Conservation (phyloP, 2,888 invertebrate species). For the Drosophila multiciliata region DNA sequence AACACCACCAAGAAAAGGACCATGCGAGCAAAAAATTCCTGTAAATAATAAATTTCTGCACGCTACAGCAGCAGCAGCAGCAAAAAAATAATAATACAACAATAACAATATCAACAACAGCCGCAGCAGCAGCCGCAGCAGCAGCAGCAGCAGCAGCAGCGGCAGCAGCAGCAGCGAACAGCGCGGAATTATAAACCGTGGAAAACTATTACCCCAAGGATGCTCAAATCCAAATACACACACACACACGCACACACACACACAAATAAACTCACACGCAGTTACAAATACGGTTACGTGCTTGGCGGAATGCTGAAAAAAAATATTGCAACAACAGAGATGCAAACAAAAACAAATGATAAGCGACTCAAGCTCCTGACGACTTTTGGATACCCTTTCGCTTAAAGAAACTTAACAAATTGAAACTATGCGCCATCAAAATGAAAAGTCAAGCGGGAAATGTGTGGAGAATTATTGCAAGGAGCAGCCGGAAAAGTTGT, state of each 20-base stretch:
- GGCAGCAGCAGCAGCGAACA: constrained; percentile 49
- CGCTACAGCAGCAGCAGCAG: constrained; percentile 36
- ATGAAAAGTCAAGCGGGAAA: neutral
- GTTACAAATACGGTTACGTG: constrained; percentile 72
- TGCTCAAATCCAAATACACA: constrained; percentile 74
- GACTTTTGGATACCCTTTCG: constrained; percentile 34
- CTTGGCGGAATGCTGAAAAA: constrained; percentile 65
- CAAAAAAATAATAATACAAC: constrained; percentile 12
- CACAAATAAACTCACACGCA: constrained; percentile 27
- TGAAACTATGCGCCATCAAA: neutral
- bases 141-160: constrained; percentile 3
- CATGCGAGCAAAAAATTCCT: constrained; percentile 59
- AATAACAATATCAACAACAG: constrained; percentile 10
- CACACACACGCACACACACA: constrained; percentile 31
- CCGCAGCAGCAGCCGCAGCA: constrained; percentile 34
- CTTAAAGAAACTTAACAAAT: neutral
- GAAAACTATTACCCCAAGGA: constrained; percentile 80
- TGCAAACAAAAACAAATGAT: constrained; percentile 26
- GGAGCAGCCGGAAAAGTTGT: neutral
- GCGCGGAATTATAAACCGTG: constrained; percentile 80
- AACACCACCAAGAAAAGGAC: constrained; percentile 51
- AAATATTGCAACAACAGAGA: constrained; percentile 68
- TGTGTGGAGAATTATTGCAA: neutral
- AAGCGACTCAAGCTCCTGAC: neutral
- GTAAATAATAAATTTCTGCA: constrained; percentile 77